These are phyloP conservation scores for Manis javanica DNA, from an alignment of 2,797 vertebrate species.

Conservation along the genomic window DNA sequence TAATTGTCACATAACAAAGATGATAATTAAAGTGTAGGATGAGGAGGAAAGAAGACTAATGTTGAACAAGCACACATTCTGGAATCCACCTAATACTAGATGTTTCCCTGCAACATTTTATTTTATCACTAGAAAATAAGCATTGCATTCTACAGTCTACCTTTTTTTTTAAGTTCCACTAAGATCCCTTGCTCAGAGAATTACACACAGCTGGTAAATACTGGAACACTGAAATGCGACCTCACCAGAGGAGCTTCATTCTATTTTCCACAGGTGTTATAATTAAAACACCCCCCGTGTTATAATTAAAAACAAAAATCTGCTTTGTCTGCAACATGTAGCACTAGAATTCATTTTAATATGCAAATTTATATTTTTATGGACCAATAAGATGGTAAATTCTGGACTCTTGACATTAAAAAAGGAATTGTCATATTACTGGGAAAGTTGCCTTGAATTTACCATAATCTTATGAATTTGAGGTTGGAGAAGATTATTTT, in stretches of 20 bases:
- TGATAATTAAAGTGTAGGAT: conserved; percentile 6
- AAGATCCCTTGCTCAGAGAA: background rate
- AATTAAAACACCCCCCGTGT: background rate
- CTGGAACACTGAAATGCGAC: background rate
- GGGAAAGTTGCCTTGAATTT: background rate
- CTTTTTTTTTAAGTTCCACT: background rate
- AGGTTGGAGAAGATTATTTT: background rate
- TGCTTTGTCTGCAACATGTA: background rate
- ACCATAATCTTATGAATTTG: background rate
- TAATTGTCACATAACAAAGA: conserved; percentile 52
- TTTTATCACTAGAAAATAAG: background rate
- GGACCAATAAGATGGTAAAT: background rate
- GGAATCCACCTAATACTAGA: background rate
- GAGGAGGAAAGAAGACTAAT: background rate
- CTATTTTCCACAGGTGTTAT: background rate
- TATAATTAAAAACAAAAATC: background rate
- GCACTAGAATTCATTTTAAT: background rate
- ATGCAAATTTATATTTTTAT: conserved; percentile 11
- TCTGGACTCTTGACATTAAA: background rate
- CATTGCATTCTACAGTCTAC: background rate
- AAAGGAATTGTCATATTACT: background rate
- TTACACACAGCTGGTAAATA: background rate
- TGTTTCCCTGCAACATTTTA: background rate
- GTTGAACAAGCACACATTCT: background rate
- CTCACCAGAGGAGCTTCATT: background rate